Evolutionary conservation across 1,140 invertebrate species (phyloP).

Genomic region (Thaumetopoea pityocampa): DNA sequence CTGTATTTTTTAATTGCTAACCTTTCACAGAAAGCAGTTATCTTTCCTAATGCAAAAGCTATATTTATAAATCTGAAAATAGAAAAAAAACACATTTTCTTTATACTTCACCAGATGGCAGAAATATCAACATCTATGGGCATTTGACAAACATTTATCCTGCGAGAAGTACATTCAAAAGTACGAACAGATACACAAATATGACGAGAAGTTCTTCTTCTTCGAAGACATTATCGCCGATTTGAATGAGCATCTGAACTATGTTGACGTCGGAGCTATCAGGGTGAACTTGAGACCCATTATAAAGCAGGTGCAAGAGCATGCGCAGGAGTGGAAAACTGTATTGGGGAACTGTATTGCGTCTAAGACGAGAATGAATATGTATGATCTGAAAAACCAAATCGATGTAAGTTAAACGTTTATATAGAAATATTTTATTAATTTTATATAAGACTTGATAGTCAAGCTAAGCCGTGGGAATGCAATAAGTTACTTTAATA

Average conservation of each 20-base stretch:
- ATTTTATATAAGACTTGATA: constrained; percentile 8
- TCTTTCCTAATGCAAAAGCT: not conserved
- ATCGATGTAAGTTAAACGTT: constrained; percentile 70
- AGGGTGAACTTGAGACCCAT: constrained; percentile 82
- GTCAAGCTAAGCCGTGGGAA: too few relatives aligned
- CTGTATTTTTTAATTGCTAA: too few relatives aligned
- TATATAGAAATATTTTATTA: not conserved
- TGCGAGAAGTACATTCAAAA: constrained; percentile 86
- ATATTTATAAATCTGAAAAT: not conserved
- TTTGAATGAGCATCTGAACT: constrained; percentile 77
- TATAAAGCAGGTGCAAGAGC: constrained; percentile 78
- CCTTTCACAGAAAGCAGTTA: too few relatives aligned
- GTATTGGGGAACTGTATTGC: constrained; percentile 80
- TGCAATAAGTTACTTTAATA: too few relatives aligned
- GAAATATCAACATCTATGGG: constrained; percentile 88
- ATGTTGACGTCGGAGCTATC: constrained; percentile 80
- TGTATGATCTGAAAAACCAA: constrained; percentile 79
- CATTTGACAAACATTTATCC: constrained; percentile 84
- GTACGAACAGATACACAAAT: constrained; percentile 83
- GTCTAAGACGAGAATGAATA: constrained; percentile 77
- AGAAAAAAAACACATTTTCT: not conserved
- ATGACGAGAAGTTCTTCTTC: constrained; percentile 90
- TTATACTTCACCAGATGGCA: constrained; percentile 78
- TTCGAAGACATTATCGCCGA: constrained; percentile 87
- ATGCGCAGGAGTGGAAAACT: constrained; percentile 84